Conservation (phyloP, 2,888 invertebrate species). For the Hedya salicella region DNA sequence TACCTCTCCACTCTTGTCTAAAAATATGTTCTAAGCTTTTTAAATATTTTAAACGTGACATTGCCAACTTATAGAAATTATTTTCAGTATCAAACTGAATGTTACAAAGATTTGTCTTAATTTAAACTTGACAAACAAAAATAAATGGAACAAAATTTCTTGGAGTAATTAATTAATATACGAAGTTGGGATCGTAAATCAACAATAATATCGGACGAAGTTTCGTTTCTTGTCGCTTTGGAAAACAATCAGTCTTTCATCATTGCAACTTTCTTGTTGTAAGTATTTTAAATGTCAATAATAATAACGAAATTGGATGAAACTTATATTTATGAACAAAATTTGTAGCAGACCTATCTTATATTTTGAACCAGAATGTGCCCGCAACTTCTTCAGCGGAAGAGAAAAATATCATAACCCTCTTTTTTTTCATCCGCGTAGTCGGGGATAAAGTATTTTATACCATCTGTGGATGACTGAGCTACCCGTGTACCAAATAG, state of each 20-base stretch:
- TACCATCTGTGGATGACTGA: too few relatives aligned
- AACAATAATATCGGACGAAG: constrained; percentile 29
- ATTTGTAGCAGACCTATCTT: background rate
- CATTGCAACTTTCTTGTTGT: constrained; percentile 3
- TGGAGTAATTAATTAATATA: constrained; percentile 20
- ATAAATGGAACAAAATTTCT: background rate
- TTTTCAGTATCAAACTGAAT: background rate
- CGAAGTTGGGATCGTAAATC: constrained; percentile 23
- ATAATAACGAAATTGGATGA: constrained; percentile 8
- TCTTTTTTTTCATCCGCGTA: too few relatives aligned
- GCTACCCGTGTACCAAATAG: too few relatives aligned
- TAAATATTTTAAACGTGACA: too few relatives aligned
- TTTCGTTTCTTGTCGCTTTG: constrained; percentile 23
- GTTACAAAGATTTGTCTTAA: background rate
- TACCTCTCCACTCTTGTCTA: too few relatives aligned
- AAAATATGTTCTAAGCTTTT: too few relatives aligned
- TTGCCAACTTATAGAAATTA: too few relatives aligned
- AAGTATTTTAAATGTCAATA: constrained; percentile 15
- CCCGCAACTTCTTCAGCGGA: too few relatives aligned
- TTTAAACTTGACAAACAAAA: background rate
- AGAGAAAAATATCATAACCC: too few relatives aligned
- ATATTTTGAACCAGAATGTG: too few relatives aligned
- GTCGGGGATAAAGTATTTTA: too few relatives aligned
- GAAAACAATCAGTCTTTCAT: constrained; percentile 36
- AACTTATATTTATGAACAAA: background rate